Evolutionary conservation across 2,888 invertebrate genomes (phyloP), one percentile per base, ranked within the genome.

Genomic region (Lomographa bimaculata): DNA sequence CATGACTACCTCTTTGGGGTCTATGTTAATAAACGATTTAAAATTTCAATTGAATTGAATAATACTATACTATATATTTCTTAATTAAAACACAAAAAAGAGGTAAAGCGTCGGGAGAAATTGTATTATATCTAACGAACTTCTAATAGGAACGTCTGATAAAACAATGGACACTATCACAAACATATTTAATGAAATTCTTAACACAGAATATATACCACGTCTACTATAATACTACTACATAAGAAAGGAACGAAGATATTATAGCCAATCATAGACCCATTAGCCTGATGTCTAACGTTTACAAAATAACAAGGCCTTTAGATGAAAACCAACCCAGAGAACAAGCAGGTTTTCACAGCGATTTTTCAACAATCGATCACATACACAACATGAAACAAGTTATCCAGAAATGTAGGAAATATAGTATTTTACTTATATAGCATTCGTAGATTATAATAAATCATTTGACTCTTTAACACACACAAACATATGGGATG

Each of bases 251-350:
- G 7, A 36, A 46, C 5, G 50, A 18, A 29, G 23, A 46, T 16
- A 32, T 46, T 5, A 50, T 60, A 7, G 9, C 19, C 1, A 58
- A 56, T n/a, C n/a, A n/a, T n/a, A n/a, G n/a, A n/a, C n/a, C n/a
- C n/a, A n/a, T n/a, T n/a, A n/a, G n/a, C n/a, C 21, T 58, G 53
- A 54, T 50, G 39, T 52, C 46, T 2, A 51, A 44, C 9, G 2
- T 46, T 6, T 50, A 54, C 14, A 50, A 54, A 27, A 35, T 49
- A 25, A 38, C 49, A 18, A 37, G 27, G 7, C 20, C 8, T 4
- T 7, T 53, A 8, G 55, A 57, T 18, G 46, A 47, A n/a, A n/a
- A n/a, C n/a, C n/a, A n/a, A n/a, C n/a, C n/a, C n/a, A n/a, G n/a
- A n/a, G n/a, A n/a, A n/a, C n/a, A n/a, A n/a, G n/a, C n/a, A n/a